Evolutionary conservation across 2,888 invertebrate genomes (phyloP), one percentile per base, ranked within the genome.

Genomic region (Drosophila leonis): DNA sequence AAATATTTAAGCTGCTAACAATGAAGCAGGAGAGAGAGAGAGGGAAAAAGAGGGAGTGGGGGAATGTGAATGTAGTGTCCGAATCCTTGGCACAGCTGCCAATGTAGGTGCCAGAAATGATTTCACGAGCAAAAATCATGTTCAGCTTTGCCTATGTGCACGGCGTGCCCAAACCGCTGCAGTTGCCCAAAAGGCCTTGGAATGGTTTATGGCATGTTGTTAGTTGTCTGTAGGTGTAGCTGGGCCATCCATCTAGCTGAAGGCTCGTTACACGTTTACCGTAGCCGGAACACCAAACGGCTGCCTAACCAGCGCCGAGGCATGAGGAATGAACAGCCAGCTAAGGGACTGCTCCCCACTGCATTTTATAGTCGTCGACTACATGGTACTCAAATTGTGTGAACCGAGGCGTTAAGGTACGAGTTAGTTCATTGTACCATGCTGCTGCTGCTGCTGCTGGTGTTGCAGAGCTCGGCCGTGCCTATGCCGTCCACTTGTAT

Each of bases 401-500:
- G 86, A 86, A 86, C 85, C 90, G 88, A 89, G 90, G 88, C 86
- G 90, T 86, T 87, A 88, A 89, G 86, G 88, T 84, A 89, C 86
- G 85, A 89, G 88, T 87, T 88, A 87, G 84, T 88, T 84, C 88
- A 88, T 88, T 88, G 86, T 84, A 88, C 83, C 84, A 86, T 84
- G 75, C 56, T 78, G 41, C 59, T 66, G 63, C 31, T 49, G 20
- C n/a, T 29, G 29, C 12, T 88, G 72, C 52, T 46, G 20, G 24
- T 29, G 12, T n/a, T 56, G 41, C 24, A 48, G 33, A 18, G 37
- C 31, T 41, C 37, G 33, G 24, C 39, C 8, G 20, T 44, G 49
- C 48, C 37, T 46, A 49, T 41, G 46, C 42, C 60, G 72, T 67
- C 73, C 68, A 76, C 73, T 80, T 83, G 79, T 78, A 69, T 77